phyloP scores from a whole-genome alignment of 2,113 vertebrate species.

The Sylvilagus bachmani region DNA sequence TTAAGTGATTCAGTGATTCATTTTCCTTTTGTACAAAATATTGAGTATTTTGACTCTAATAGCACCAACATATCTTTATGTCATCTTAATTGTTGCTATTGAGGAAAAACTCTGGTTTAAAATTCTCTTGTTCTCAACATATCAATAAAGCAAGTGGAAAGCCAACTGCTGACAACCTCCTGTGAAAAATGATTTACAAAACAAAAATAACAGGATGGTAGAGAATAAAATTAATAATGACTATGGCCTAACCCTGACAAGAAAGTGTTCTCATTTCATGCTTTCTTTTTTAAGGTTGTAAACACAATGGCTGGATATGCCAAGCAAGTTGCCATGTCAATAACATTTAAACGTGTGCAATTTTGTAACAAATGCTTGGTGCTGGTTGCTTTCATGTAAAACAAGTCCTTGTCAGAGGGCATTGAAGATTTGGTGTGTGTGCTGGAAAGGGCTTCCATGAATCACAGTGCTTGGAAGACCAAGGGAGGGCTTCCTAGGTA shows the following conservation, averaged over 20 bases:
- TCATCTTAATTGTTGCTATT: conserved; percentile 47
- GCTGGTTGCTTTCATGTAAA: conserved; percentile 73
- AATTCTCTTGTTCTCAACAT: conserved; percentile 22
- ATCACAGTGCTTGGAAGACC: conserved; percentile 33
- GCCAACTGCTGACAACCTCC: background rate
- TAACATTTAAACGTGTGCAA: conserved; percentile 32
- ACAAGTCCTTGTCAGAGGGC: conserved; percentile 46
- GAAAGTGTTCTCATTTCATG: conserved; percentile 55
- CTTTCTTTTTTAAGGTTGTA: conserved; percentile 47
- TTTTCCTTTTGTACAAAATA: conserved; percentile 27
- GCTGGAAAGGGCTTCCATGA: background rate
- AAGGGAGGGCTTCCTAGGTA: conserved; percentile 70
- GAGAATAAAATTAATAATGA: conserved; percentile 63
- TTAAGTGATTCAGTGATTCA: background rate
- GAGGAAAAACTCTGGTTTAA: conserved; percentile 54
- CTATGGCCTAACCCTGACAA: background rate
- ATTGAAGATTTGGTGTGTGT: background rate
- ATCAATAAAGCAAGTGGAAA: conserved; percentile 39
- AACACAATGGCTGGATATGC: conserved; percentile 47
- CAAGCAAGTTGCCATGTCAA: conserved; percentile 61
- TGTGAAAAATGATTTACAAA: conserved; percentile 35
- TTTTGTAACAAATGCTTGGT: conserved; percentile 17
- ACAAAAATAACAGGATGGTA: background rate
- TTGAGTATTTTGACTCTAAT: conserved; percentile 23
- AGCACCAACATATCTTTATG: background rate